Base-by-base conservation (phyloP, 2,113 vertebrate genomes). In the Notarius lentiginosus region DNA sequence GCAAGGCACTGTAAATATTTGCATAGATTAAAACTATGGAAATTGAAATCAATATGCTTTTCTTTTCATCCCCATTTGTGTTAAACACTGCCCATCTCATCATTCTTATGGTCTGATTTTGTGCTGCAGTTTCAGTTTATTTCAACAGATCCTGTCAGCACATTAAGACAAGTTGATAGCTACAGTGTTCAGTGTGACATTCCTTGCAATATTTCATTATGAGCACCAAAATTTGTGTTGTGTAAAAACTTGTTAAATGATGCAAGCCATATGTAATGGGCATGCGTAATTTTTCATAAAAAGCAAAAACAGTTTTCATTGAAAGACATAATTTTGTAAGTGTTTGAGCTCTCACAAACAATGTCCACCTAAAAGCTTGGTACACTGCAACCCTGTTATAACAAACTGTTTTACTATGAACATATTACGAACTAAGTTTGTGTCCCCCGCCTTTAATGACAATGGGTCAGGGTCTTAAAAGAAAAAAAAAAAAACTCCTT, bases 121-220 rank as follows among this genome's bases (percentile, higher is more conserved):
- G 12, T 55, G 65, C 63, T 79, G 83, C 58, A 10, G n/a, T 20
- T 79, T 30, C 53, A 72, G 53, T 79, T 76, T 70, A 72, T 89
- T 84, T 84, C 58, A 84, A 81, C 88, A 84, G 49, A 24, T 84
- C 51, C n/a, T 72, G n/a, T 79, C 24, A 77, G 51, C 61, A n/a
- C 73, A 61, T 58, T 72, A 79, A 72, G 63, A 49, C 24, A 47
- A 53, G n/a, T 72, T 86, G 73, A 80, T 79, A 79, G 73, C 85
- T 86, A 72, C 61, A 89, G 80, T 20, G 73, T 47, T 70, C 27
- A 75, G 27, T 12, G 14, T 55, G 58, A 77, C 72, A 83, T 83
- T 87, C 60, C 72, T 87, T 65, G 73, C 17, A 65, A 83, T 34
- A 18, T 53, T 82, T 82, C 56, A 66, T 47, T 85, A 51, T 68